Evolutionary conservation across 1,140 invertebrate genomes (phyloP), one percentile per base, ranked within the genome.

Genomic region (Anadara kagoshimensis): DNA sequence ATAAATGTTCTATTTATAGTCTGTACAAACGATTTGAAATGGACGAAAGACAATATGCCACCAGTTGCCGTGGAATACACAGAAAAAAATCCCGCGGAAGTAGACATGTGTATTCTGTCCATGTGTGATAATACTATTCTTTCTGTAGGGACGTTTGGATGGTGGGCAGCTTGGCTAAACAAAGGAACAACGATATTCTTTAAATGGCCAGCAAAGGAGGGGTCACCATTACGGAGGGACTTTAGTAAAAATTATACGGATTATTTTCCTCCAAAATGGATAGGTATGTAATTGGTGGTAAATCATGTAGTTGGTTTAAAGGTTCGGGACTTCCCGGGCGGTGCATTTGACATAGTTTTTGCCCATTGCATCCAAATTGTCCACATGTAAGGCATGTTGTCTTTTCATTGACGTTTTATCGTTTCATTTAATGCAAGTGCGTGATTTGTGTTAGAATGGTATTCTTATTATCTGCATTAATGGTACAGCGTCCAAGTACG

Each of bases 81-180:
- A 5, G 22, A 59, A 41, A 41, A 47, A 5, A 66, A 69, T 56
- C 26, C 62, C 4, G 16, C 54, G 10, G 69, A 70, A 86, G 45
- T 74, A 77, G 83, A 86, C 54, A 69, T 86, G 65, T 78, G 78
- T 24, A 53, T 80, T 43, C 58, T 85, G 18, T 54, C 69, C 4
- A 36, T 67, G 5, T 83, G 83, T 70, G 76, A 86, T 62, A 82
- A 86, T 69, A 64, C 76, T 7, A 84, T 86, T 20, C 77, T 83
- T 45, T 81, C 79, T 1, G 81, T 83, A 2, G 85, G 85, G 3
- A 74, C 80, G 7, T 85, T 79, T 73, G 79, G 85, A 14, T 86
- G 85, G 85, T 86, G 83, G 85, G 63, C 79, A 12, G 81, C 62
- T 0, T 86, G 79, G 77, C 56, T 86, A 49, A 79, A 78, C 24